Percentiles rank a stretch among this genome's conserved stretches.
Conservation (phyloP, 1,140 invertebrate species). For the Mesaphorura yosii region DNA sequence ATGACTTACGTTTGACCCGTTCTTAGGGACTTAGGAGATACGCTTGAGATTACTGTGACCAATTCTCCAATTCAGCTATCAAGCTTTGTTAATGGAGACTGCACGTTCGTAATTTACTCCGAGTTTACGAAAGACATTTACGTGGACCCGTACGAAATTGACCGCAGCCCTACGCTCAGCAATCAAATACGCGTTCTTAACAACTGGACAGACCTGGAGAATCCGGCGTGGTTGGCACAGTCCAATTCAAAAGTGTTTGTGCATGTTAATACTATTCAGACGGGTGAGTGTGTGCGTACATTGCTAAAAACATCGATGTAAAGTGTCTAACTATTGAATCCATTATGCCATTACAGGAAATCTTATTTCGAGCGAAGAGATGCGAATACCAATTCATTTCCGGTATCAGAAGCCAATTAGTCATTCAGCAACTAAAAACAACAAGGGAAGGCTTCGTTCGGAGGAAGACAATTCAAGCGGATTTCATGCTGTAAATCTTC, state of each 20-base stretch:
- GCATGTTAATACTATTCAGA: constrained; percentile 21
- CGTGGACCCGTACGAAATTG: constrained; percentile 29
- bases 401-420: constrained; percentile 28
- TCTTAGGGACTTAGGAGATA: constrained; percentile 27
- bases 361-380: constrained; percentile 22
- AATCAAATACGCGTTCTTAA: constrained; percentile 21
- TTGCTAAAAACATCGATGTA: neutral
- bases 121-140: constrained; percentile 22
- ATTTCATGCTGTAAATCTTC: constrained; percentile 25
- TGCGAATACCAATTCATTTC: constrained; percentile 29
- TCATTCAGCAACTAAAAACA: constrained; percentile 18
- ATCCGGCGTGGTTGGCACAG: constrained; percentile 21
- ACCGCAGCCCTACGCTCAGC: constrained; percentile 1
- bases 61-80: constrained; percentile 24
- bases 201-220: constrained; percentile 31
- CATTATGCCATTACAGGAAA: constrained; percentile 24
- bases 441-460: neutral
- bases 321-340: neutral
- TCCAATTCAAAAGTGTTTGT: constrained; percentile 30
- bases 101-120: constrained; percentile 19
- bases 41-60: constrained; percentile 29
- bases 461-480: constrained; percentile 14
- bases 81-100: constrained; percentile 23
- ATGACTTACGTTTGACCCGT: neutral
- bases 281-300: constrained; percentile 10